Conservation (phyloP, 37 sponge, comb jelly and placozoan genomes). For the Beroe ovata region DNA sequence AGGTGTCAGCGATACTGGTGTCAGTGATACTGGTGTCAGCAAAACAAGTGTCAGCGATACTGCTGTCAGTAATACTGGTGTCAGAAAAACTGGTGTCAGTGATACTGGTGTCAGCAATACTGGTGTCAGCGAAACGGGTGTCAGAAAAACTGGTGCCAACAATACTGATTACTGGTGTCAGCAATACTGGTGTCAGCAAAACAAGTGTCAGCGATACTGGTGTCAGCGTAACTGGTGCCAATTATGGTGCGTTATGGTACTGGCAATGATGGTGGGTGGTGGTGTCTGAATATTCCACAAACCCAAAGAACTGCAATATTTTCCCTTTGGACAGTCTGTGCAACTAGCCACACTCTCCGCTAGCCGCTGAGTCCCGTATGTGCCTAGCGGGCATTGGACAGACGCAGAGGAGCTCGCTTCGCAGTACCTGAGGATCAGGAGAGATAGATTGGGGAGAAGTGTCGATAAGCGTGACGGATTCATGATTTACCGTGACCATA, state of each 20-base stretch:
- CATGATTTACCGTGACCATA: too few relatives aligned
- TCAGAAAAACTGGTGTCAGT: not conserved
- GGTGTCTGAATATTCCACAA: too few relatives aligned
- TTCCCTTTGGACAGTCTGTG: constrained; percentile 65
- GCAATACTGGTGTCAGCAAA: not conserved
- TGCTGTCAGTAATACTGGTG: not conserved
- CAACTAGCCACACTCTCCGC: constrained; percentile 30
- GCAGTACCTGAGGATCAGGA: constrained; percentile 1
- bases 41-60: too few relatives aligned
- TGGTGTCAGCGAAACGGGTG: not conserved
- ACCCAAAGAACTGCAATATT: constrained; percentile 58
- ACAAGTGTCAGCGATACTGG: not conserved
- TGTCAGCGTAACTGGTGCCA: not conserved
- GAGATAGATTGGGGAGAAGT: not conserved
- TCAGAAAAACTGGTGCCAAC: not conserved
- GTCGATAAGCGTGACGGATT: too few relatives aligned
- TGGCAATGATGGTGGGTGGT: too few relatives aligned
- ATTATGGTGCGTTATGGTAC: not conserved
- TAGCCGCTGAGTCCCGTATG: not conserved
- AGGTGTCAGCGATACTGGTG: not conserved
- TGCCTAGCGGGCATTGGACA: constrained; percentile 21
- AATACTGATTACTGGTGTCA: too few relatives aligned
- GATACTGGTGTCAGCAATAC: not conserved
- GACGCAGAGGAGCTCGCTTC: not conserved
- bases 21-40: not conserved